These are phyloP conservation scores for Sula dactylatra DNA, from an alignment of 2,113 vertebrate species.

Conservation along the genomic window DNA sequence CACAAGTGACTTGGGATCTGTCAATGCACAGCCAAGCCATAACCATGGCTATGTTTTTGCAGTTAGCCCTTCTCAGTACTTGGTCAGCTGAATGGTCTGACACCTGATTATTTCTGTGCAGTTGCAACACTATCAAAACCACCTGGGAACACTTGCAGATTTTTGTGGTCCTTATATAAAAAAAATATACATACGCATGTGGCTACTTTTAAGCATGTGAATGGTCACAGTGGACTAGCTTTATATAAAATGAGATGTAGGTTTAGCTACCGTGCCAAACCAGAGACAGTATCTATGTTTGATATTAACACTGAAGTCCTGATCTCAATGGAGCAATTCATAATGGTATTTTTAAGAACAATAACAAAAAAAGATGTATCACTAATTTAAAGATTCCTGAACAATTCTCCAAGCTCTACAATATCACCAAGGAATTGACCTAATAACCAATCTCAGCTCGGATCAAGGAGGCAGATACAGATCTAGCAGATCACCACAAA, in stretches of 20 bases:
- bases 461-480: neutral
- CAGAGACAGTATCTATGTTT: neutral
- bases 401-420: neutral
- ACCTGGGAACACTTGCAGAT: neutral
- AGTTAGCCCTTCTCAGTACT: neutral
- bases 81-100: neutral
- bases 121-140: neutral
- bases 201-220: neutral
- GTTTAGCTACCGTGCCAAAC: neutral
- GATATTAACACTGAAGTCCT: neutral
- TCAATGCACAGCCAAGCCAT: neutral
- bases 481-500: neutral
- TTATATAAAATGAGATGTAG: neutral
- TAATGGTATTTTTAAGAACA: neutral
- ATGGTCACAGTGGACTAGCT: neutral
- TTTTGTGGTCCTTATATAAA: neutral
- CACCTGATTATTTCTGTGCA: neutral
- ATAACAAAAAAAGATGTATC: rapidly evolving
- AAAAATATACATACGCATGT: rapidly evolving
- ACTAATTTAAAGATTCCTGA: neutral
- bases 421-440: rapidly evolving
- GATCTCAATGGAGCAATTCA: neutral
- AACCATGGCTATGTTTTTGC: rapidly evolving
- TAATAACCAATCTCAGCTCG: rapidly evolving
- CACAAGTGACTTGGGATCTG: neutral